These are phyloP conservation scores for Philonicus albiceps DNA, from an alignment of 2,888 invertebrate genomes.

Conservation along the genomic window DNA sequence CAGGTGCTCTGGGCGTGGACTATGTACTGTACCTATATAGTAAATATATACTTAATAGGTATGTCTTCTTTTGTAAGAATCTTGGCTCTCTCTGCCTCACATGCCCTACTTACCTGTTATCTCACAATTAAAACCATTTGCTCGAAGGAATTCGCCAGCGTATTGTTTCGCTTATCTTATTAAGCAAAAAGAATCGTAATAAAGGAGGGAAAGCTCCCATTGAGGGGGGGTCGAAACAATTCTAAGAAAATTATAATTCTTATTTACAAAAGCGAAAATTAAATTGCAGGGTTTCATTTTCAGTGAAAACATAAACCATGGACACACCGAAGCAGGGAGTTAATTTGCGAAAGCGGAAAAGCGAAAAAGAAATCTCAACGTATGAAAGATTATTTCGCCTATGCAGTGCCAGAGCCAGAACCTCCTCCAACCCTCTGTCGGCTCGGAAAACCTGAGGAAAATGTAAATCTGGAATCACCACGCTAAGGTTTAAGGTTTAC, in stretches of 20 bases:
- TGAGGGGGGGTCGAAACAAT: not conserved
- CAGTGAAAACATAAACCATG: not conserved
- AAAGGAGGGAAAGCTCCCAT: not conserved
- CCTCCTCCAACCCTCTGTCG: not conserved
- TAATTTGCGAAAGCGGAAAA: not conserved
- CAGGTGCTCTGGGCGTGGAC: not conserved
- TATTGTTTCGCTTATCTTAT: not conserved
- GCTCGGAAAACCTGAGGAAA: not conserved
- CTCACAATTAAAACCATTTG: not conserved
- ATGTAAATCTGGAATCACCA: not conserved
- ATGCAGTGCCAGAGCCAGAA: not conserved
- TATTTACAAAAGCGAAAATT: not conserved
- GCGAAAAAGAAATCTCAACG: not conserved
- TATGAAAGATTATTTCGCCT: not conserved
- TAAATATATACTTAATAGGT: not conserved
- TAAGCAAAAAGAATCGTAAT: not conserved
- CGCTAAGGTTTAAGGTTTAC: not conserved
- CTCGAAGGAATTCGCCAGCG: not conserved
- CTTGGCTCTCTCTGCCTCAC: not conserved
- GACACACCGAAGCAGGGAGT: not conserved
- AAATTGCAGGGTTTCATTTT: not conserved
- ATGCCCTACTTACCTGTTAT: not conserved
- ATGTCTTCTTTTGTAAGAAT: not conserved
- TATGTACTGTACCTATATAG: not conserved
- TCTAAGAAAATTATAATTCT: not conserved